A percentile compares a stretch with the other conserved stretches of the same genome.
These are phyloP conservation scores for Bhutanitis thaidina DNA, from an alignment of 2,888 invertebrate genomes.

Conservation along the genomic window DNA sequence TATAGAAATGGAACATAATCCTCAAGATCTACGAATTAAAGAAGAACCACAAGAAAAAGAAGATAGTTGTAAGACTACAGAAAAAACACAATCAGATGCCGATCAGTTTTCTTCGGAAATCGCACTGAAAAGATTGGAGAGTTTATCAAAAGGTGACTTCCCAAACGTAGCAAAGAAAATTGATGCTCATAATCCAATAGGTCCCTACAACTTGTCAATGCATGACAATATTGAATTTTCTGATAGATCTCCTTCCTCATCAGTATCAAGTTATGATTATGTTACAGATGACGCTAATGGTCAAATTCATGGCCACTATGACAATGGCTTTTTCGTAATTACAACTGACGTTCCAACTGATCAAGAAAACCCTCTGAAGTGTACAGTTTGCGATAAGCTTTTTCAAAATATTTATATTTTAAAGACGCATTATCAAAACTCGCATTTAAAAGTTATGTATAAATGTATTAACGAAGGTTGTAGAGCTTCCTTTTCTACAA, in stretches of 20 bases:
- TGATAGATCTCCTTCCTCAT: conserved; percentile 80
- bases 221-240: conserved; percentile 63
- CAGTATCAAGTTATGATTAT: conserved; percentile 80
- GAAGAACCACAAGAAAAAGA: conserved; percentile 59
- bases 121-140: conserved; percentile 88
- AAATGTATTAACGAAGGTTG: conserved; percentile 97
- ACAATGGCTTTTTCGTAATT: conserved; percentile 85
- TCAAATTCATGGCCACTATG: conserved; percentile 85
- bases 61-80: conserved; percentile 46
- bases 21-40: conserved; percentile 61
- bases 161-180: conserved; percentile 63
- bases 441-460: conserved; percentile 96
- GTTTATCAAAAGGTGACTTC: conserved; percentile 88
- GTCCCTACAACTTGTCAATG: conserved; percentile 57
- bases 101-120: conserved; percentile 79
- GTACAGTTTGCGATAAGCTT: conserved; percentile 94
- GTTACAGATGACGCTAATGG: conserved; percentile 82
- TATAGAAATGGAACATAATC: conserved; percentile 40
- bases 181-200: conserved; percentile 38
- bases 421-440: conserved; percentile 97
- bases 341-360: conserved; percentile 93
- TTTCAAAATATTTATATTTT: conserved; percentile 96
- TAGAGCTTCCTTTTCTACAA: conserved; percentile 96
- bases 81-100: conserved; percentile 27
- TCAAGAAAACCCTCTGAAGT: conserved; percentile 93